A percentile compares a stretch with the other conserved stretches of the same genome.
These are phyloP conservation scores for Odontophorus gujanensis DNA, from an alignment of 2,113 vertebrate genomes.

Conservation along the genomic window DNA sequence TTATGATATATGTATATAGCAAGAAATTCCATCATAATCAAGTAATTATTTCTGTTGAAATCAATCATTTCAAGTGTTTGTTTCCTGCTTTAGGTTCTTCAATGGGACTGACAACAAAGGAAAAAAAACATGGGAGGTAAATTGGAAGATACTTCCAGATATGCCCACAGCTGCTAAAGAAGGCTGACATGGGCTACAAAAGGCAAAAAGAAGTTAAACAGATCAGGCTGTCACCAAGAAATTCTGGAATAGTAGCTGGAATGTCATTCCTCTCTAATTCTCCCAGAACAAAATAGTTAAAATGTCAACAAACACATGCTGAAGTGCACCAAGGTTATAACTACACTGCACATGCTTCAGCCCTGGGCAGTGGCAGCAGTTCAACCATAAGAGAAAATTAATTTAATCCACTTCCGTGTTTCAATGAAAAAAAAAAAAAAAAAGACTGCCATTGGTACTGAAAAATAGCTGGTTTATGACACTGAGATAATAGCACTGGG, in stretches of 20 bases:
- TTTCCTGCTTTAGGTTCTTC: background rate
- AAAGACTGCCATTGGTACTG: background rate
- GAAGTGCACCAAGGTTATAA: background rate
- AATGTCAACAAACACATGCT: background rate
- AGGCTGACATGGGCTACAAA: background rate
- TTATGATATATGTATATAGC: background rate
- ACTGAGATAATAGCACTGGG: background rate
- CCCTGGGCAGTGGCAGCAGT: background rate
- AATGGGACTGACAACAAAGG: background rate
- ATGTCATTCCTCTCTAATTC: background rate
- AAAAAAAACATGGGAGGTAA: background rate
- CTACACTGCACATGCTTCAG: background rate
- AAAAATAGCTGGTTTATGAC: background rate
- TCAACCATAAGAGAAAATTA: background rate
- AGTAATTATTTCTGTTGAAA: background rate
- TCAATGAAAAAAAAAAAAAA: background rate
- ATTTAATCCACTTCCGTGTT: background rate
- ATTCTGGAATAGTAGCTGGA: background rate
- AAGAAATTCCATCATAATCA: background rate
- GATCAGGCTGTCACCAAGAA: background rate
- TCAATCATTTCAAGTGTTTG: background rate
- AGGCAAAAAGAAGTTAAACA: background rate
- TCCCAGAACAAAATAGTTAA: background rate
- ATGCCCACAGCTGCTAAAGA: accelerated
- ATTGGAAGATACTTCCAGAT: background rate